Evolutionary conservation across 2,113 vertebrate species (phyloP).

Genomic region (Indicator maculatus): DNA sequence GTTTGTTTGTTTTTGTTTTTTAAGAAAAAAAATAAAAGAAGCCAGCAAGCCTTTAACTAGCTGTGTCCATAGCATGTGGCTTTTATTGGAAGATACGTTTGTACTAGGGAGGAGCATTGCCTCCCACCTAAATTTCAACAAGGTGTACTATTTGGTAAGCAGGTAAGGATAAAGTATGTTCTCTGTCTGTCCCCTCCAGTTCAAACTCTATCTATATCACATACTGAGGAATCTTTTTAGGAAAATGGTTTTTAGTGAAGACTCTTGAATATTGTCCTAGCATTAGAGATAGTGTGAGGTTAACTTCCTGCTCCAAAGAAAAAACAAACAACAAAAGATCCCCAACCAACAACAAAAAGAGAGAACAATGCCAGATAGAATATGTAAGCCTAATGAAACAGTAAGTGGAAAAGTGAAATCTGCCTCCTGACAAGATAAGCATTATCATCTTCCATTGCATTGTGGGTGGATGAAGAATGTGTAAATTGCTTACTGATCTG

Average conservation of each 20-base stretch:
- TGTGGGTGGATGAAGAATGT: background rate
- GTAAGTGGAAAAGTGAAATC: constrained; percentile 8
- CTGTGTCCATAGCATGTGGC: background rate
- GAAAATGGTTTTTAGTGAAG: background rate
- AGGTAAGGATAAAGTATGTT: background rate
- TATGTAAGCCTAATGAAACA: background rate
- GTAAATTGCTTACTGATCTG: constrained; percentile 12
- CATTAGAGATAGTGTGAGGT: background rate
- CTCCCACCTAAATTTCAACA: constrained; percentile 10
- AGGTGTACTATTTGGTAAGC: background rate
- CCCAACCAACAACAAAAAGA: background rate
- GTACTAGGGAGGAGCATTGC: background rate
- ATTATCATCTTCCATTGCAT: background rate
- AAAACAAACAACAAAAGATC: background rate
- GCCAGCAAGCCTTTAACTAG: background rate
- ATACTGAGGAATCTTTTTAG: background rate
- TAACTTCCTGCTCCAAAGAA: background rate
- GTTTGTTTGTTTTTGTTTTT: no score
- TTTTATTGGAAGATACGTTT: constrained; percentile 19
- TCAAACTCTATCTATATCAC: background rate
- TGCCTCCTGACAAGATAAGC: background rate
- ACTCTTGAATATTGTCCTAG: background rate
- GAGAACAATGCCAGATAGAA: background rate
- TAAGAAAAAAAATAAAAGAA: background rate
- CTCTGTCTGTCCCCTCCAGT: background rate